phyloP scores from a whole-genome alignment of 2,113 vertebrate species.

The Piliocolobus tephrosceles region DNA sequence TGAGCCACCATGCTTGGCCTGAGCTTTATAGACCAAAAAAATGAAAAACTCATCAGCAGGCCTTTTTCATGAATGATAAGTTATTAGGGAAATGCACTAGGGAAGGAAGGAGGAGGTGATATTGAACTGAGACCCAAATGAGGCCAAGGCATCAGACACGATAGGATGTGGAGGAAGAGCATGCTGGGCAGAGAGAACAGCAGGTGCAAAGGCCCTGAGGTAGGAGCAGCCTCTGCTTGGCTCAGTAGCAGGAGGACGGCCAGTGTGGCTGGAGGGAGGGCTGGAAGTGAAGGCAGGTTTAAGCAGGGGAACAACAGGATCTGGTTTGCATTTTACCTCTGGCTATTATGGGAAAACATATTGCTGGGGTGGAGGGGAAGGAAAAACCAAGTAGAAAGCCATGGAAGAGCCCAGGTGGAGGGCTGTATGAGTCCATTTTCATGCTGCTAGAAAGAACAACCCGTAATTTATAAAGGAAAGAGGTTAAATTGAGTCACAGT shows the following conservation, averaged over 20 bases:
- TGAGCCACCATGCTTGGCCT: not conserved
- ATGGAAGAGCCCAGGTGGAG: not conserved
- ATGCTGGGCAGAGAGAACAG: not conserved
- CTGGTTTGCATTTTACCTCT: not conserved
- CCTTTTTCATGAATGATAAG: not conserved
- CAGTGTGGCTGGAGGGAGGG: not conserved
- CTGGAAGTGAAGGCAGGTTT: not conserved
- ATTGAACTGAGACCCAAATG: not conserved
- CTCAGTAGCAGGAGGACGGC: not conserved
- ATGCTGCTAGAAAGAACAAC: too few species aligned
- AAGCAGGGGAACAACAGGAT: too few species aligned
- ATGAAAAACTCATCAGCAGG: not conserved
- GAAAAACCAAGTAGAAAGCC: not conserved
- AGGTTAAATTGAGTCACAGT: too few species aligned
- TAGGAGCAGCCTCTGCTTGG: not conserved
- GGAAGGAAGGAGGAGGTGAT: not conserved
- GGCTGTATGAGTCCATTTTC: too few species aligned
- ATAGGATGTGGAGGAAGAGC: not conserved
- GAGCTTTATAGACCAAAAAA: not conserved
- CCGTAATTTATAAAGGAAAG: too few species aligned
- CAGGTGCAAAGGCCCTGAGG: not conserved
- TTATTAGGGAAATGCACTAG: not conserved
- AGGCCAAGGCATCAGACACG: not conserved
- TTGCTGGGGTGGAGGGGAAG: not conserved
- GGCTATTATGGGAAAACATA: not conserved